Conservation (phyloP, 2,113 vertebrate genomes). For the Ivindomyrus marchei region DNA sequence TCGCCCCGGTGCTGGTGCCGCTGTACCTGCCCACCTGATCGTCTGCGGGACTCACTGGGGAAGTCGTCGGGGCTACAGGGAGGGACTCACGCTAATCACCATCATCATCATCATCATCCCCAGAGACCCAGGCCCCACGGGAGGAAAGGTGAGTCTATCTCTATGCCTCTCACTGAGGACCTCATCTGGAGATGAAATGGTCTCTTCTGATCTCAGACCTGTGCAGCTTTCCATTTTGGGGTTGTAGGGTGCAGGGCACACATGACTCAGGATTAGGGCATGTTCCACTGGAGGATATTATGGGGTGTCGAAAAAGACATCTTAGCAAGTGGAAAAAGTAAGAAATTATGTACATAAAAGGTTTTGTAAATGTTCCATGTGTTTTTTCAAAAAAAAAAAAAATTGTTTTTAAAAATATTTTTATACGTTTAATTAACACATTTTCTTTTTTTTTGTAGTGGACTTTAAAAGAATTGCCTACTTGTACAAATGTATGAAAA, state of each 20-base stretch:
- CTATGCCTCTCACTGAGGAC: not conserved
- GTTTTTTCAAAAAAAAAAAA: not conserved
- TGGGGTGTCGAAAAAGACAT: not conserved
- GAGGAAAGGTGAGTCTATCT: constrained; percentile 52
- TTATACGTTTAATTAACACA: not conserved
- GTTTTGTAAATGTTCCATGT: not conserved
- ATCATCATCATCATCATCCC: constrained; percentile 33
- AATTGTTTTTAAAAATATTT: not conserved
- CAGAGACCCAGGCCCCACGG: constrained; percentile 46
- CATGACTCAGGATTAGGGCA: not conserved
- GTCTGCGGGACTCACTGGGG: constrained; percentile 28
- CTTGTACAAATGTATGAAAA: not conserved
- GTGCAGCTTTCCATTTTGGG: not conserved
- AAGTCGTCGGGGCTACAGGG: constrained; percentile 31
- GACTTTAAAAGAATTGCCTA: not conserved
- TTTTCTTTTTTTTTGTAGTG: not conserved
- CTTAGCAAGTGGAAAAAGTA: not conserved
- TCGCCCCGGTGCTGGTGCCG: constrained; percentile 49
- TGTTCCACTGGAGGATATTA: not conserved
- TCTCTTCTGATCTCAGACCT: not conserved
- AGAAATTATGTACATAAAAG: not conserved
- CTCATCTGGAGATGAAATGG: not conserved
- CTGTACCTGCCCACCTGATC: constrained; percentile 43
- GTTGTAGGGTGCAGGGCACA: not conserved
- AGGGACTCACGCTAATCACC: constrained; percentile 42